A percentile compares a stretch with the other conserved stretches of the same genome.
Evolutionary conservation across 2,797 vertebrate genomes (phyloP).

Genomic region (Eospalax fontanierii): DNA sequence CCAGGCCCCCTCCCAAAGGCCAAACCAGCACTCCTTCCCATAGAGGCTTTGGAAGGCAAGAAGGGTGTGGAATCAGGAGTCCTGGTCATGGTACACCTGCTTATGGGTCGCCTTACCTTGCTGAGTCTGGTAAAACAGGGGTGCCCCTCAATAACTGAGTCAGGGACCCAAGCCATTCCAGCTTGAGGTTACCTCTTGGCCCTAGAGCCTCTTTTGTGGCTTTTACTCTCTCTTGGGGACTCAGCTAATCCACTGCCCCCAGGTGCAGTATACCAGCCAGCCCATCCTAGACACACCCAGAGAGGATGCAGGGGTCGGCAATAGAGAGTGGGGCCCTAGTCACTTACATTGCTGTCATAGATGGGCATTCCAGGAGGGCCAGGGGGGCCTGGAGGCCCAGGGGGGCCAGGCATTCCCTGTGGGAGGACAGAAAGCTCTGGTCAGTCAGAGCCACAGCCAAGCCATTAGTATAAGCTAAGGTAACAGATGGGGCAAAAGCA

Average conservation of each 20-base stretch:
- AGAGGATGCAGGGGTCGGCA: fast-evolving
- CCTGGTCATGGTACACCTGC: not conserved
- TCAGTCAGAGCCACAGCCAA: not conserved
- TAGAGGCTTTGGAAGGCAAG: fast-evolving
- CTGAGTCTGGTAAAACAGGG: not conserved
- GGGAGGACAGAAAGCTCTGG: not conserved
- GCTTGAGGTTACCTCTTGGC: not conserved
- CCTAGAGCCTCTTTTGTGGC: not conserved
- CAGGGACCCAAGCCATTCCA: not conserved
- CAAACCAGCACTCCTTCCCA: not conserved
- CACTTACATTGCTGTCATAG: constrained; percentile 78
- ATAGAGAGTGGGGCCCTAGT: fast-evolving
- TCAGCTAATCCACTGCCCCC: not conserved
- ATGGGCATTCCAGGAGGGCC: constrained; percentile 64
- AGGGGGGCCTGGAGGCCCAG: constrained; percentile 67
- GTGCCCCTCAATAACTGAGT: no score
- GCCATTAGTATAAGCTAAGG: not conserved
- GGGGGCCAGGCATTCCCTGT: constrained; percentile 74
- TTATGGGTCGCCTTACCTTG: fast-evolving
- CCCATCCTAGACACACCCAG: not conserved
- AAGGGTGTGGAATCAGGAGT: not conserved
- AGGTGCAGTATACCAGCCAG: not conserved
- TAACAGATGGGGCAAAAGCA: fast-evolving
- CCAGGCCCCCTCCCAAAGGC: not conserved
- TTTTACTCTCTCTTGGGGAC: not conserved